phyloP scores from a whole-genome alignment of 2,797 vertebrate species.

The Pangasius sanitwongsei region DNA sequence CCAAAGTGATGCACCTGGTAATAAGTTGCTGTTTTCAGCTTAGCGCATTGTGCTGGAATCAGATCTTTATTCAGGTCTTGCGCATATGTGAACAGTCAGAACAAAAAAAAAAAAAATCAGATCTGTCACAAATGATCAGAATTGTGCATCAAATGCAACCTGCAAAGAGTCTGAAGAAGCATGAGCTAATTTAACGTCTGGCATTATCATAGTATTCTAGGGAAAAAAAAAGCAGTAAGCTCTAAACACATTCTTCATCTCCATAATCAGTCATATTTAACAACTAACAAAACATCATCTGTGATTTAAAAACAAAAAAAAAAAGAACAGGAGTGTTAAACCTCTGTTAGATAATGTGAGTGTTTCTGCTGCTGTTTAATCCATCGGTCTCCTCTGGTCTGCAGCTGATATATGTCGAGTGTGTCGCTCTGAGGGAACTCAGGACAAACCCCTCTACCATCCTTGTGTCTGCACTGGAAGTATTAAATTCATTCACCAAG shows the following conservation, averaged over 20 bases:
- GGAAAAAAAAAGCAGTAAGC: background rate
- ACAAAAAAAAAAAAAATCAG: background rate
- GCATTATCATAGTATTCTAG: background rate
- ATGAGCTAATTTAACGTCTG: background rate
- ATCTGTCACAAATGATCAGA: background rate
- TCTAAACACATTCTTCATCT: background rate
- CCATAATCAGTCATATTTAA: background rate
- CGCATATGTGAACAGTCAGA: background rate
- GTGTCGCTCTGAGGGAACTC: slow-evolving; percentile 93
- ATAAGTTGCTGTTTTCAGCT: background rate
- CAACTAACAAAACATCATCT: background rate
- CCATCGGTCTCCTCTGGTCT: background rate
- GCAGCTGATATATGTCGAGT: slow-evolving; percentile 93
- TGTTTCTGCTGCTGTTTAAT: background rate
- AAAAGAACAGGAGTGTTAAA: too few species aligned
- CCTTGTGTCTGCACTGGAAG: slow-evolving; percentile 98
- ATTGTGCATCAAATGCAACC: background rate
- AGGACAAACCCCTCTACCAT: slow-evolving; percentile 94
- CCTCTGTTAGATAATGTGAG: background rate
- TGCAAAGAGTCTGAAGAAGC: background rate
- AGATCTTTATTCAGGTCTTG: background rate
- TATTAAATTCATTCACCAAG: slow-evolving; percentile 99
- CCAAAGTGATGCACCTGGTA: background rate
- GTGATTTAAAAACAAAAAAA: background rate
- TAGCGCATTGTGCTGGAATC: background rate